These are phyloP conservation scores for Drosophila serrata DNA, from an alignment of 1,140 invertebrate genomes.

Conservation along the genomic window DNA sequence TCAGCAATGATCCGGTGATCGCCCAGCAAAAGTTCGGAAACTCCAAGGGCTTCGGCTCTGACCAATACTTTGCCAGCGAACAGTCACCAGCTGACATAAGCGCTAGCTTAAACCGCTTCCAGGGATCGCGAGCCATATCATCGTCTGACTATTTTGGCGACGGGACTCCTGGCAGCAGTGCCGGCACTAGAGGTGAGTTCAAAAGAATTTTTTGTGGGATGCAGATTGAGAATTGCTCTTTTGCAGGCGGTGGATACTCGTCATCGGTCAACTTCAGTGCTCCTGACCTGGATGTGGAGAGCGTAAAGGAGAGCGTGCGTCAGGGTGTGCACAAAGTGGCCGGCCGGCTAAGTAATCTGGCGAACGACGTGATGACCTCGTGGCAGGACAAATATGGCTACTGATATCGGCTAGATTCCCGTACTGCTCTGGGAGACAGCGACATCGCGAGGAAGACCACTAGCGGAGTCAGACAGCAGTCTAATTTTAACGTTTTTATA, in stretches of 20 bases:
- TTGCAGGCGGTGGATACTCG: constrained; percentile 56
- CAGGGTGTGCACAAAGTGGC: constrained; percentile 99
- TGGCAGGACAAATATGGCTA: constrained; percentile 92
- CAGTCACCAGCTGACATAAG: constrained; percentile 77
- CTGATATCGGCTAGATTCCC: constrained; percentile 80
- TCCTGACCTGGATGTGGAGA: constrained; percentile 90
- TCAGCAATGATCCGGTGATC: constrained; percentile 84
- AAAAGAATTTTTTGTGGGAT: no score
- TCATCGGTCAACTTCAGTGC: constrained; percentile 78
- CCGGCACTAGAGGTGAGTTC: constrained; percentile 46
- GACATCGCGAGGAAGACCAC: constrained; percentile 1
- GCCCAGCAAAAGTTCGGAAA: constrained; percentile 98
- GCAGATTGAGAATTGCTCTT: no score
- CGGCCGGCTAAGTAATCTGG: constrained; percentile 95
- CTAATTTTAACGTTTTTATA: constrained; percentile 57
- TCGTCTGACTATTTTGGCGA: constrained; percentile 97
- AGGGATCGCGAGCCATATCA: constrained; percentile 97
- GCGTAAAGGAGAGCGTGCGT: constrained; percentile 97
- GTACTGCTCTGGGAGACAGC: neutral
- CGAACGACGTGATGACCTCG: constrained; percentile 97
- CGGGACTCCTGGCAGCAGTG: constrained; percentile 73
- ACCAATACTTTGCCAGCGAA: constrained; percentile 96
- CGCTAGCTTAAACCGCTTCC: constrained; percentile 88
- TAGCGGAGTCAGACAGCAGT: constrained; percentile 4
- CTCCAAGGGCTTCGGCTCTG: constrained; percentile 98